Evolutionary conservation across 64 coral and sea anemone genomes (phyloP).

Genomic region (Actinia tenebrosa): DNA sequence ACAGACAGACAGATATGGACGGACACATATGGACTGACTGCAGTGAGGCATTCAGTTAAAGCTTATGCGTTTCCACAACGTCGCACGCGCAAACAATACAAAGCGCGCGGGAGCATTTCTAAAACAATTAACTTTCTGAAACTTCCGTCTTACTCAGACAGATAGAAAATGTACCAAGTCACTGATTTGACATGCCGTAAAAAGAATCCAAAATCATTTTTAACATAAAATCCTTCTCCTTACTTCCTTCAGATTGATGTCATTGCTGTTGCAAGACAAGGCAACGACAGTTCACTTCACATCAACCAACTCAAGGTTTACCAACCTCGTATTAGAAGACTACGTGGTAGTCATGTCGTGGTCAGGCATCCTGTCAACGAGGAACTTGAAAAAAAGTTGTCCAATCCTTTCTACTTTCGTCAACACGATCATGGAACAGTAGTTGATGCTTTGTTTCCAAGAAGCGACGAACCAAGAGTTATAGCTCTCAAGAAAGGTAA

Average conservation of each 20-base stretch:
- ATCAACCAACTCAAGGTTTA: constrained; percentile 32
- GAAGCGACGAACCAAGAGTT: constrained; percentile 26
- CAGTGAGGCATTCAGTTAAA: no score
- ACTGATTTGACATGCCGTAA: background rate
- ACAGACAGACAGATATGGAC: no score
- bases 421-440: constrained; percentile 43
- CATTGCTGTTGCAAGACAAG: constrained; percentile 7
- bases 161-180: no score
- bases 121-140: no score
- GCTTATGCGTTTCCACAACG: no score
- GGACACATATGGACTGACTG: no score
- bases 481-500: constrained; percentile 56
- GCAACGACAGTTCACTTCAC: constrained; percentile 7
- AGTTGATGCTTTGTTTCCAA: constrained; percentile 51
- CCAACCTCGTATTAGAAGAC: constrained; percentile 44
- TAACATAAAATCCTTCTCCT: background rate
- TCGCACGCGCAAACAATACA: no score
- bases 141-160: no score
- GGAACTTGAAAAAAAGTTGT: constrained; percentile 54
- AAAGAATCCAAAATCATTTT: background rate
- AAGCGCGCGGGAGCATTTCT: no score
- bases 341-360: constrained; percentile 14
- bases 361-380: constrained; percentile 57
- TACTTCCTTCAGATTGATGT: constrained; percentile 35
- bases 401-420: constrained; percentile 61